phyloP scores from a whole-genome alignment of 2,888 invertebrate genomes.

The Zonitis immaculata region DNA sequence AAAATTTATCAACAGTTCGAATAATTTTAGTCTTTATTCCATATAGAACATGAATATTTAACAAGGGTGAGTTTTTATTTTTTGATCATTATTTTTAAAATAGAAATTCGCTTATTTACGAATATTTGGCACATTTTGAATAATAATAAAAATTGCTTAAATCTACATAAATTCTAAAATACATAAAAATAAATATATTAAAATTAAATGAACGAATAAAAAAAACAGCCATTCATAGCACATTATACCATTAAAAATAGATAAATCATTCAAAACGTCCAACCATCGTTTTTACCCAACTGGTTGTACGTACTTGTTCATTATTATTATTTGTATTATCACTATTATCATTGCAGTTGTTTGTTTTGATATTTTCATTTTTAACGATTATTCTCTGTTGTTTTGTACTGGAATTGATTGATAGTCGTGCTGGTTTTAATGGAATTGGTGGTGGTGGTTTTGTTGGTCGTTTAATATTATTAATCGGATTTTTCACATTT shows the following conservation, averaged over 20 bases:
- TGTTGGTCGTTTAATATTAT: constrained; percentile 37
- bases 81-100: neutral
- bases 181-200: neutral
- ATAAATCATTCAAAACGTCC: constrained; percentile 61
- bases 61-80: too few species aligned
- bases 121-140: constrained; percentile 26
- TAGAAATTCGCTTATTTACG: neutral
- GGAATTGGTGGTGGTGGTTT: constrained; percentile 65
- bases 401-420: constrained; percentile 10
- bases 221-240: constrained; percentile 34
- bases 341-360: constrained; percentile 1
- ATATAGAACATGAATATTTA: neutral
- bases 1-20: neutral
- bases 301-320: constrained; percentile 28
- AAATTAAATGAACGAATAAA: neutral
- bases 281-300: constrained; percentile 72
- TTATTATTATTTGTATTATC: neutral
- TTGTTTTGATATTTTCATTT: neutral
- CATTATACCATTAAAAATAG: constrained; percentile 24
- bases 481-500: constrained; percentile 3
- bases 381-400: constrained; percentile 5
- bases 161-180: constrained; percentile 9
- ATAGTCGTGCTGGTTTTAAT: constrained; percentile 51
- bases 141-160: neutral
- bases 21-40: neutral